Evolutionary conservation across 1,140 invertebrate species (phyloP), one percentile per base, ranked within the genome.

Genomic region (Drosophila nikananu): DNA sequence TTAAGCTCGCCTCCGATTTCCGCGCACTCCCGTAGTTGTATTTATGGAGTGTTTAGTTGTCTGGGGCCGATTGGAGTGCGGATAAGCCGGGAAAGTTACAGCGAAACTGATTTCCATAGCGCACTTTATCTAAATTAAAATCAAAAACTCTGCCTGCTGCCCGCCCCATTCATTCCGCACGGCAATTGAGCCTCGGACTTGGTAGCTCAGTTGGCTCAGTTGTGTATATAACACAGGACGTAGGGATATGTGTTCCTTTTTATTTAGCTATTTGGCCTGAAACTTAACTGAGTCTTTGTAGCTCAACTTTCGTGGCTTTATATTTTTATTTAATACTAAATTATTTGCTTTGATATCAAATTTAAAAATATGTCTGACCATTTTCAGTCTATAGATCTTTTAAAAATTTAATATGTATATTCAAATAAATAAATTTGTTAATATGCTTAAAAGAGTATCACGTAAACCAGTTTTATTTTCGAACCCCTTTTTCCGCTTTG

Each of bases 101-200:
- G 86, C 66, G 62, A 73, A 83, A 67, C 66, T 81, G 84, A 89
- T 89, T 89, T 89, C 84, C 84, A 89, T 84, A 76, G 84, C 63
- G 74, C 70, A 84, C 84, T 89, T 81, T 89, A 89, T 89, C 84
- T 89, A 89, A 89, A 89, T 89, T 89, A 89, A 89, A 89, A 89
- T 89, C 84, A 79, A 81, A 80, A 86, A 70, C 80, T 86, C 68
- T 49, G 65, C 63, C 62, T 15, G 37, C 62, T 12, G 37, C 25
- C 59, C 65, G 51, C 51, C 57, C 48, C 42, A 55, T 68, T 77
- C 60, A 59, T 72, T 78, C 75, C n/a, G 46, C 76, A 79, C 77
- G 64, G 27, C 60, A 72, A 58, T 79, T 30, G 76, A 64, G 76
- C 52, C 30, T 49, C 27, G 59, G 32, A 48, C 46, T 54, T n/a